These are phyloP conservation scores for Blennius ocellaris DNA, from an alignment of 2,113 vertebrate species.

Conservation along the genomic window DNA sequence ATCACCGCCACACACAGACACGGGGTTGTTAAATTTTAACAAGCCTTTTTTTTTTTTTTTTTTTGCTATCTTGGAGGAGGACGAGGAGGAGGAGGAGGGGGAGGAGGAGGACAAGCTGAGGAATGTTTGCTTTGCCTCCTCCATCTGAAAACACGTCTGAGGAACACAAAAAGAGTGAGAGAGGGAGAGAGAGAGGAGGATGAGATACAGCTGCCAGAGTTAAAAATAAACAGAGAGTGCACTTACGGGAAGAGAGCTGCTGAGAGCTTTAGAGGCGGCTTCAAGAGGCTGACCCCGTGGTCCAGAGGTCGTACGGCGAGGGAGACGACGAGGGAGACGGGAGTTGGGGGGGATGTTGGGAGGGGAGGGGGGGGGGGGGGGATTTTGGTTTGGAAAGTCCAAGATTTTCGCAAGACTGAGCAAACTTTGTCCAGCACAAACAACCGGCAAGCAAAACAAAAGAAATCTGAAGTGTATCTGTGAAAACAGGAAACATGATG, in stretches of 20 bases:
- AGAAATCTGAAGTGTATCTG: background rate
- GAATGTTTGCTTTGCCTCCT: constrained; percentile 65
- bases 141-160: constrained; percentile 40
- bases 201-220: constrained; percentile 61
- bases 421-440: constrained; percentile 23
- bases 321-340: constrained; percentile 8
- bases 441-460: background rate
- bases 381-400: constrained; percentile 16
- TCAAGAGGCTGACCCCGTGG: constrained; percentile 46
- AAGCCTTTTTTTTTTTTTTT: background rate
- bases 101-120: constrained; percentile 33
- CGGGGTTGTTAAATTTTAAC: constrained; percentile 9
- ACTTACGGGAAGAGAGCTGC: constrained; percentile 55
- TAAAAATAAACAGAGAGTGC: constrained; percentile 77
- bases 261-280: constrained; percentile 48
- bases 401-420: constrained; percentile 4
- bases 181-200: constrained; percentile 57
- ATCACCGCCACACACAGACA: constrained; percentile 11
- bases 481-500: constrained; percentile 4
- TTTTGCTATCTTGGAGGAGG: constrained; percentile 21
- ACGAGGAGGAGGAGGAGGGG: constrained; percentile 20
- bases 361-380: background rate
- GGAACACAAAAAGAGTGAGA: constrained; percentile 20
- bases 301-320: constrained; percentile 42
- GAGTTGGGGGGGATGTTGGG: background rate